phyloP scores from a whole-genome alignment of 2,113 vertebrate genomes.

The Hystrix cristata region DNA sequence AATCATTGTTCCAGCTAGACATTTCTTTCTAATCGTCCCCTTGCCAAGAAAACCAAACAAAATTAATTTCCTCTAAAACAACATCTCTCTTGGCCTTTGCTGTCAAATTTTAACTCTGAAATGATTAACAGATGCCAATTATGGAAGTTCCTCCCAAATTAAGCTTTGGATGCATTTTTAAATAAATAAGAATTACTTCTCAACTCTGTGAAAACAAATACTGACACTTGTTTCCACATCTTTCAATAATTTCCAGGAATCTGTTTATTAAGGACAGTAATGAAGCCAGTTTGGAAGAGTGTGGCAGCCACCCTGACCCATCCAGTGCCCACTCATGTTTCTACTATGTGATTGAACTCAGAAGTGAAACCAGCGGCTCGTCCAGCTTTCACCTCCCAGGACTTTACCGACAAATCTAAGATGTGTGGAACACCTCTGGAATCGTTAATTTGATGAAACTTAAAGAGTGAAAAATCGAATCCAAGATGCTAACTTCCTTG shows the following conservation, averaged over 20 bases:
- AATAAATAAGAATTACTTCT: conserved; percentile 64
- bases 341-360: not conserved
- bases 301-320: not conserved
- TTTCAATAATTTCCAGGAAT: conserved; percentile 57
- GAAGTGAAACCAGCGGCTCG: not conserved
- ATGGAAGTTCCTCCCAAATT: conserved; percentile 38
- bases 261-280: conserved; percentile 29
- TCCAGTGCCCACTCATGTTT: not conserved
- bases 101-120: conserved; percentile 69
- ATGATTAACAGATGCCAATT: conserved; percentile 78
- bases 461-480: not conserved
- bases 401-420: not conserved
- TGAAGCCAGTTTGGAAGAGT: not conserved
- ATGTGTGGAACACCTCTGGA: not conserved
- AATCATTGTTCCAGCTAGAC: conserved; percentile 1
- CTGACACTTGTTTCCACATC: conserved; percentile 29
- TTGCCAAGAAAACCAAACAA: conserved; percentile 64
- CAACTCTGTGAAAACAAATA: conserved; percentile 65
- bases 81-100: conserved; percentile 39
- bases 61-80: conserved; percentile 70
- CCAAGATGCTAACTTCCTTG: not conserved
- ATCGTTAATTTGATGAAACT: not conserved
- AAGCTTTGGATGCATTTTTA: conserved; percentile 63
- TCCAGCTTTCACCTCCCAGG: not conserved
- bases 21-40: conserved; percentile 53